phyloP scores from a whole-genome alignment of 1,140 invertebrate genomes.

The Homalodisca vitripennis region DNA sequence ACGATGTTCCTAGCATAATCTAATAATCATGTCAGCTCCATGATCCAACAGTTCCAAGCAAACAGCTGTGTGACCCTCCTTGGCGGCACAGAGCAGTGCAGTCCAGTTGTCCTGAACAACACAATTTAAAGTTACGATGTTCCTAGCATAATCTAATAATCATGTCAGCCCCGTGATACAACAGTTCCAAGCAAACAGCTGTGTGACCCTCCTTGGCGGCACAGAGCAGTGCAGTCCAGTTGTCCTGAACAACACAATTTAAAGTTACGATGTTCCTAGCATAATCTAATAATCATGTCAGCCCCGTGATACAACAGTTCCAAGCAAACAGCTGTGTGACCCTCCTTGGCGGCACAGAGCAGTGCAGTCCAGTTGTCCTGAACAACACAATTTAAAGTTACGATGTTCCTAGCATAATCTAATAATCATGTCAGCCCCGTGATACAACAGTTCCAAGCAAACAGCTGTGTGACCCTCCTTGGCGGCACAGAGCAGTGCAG shows the following conservation, averaged over 20 bases:
- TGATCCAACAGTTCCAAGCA: conserved; percentile 82
- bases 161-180: conserved; percentile 86
- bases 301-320: conserved; percentile 87
- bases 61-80: conserved; percentile 83
- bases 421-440: conserved; percentile 82
- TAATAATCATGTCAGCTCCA: conserved; percentile 80
- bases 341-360: conserved; percentile 87
- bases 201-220: conserved; percentile 87
- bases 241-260: conserved; percentile 72
- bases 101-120: conserved; percentile 86
- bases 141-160: too few relatives aligned
- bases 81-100: conserved; percentile 84
- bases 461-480: conserved; percentile 86
- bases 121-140: too few relatives aligned
- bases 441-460: conserved; percentile 79
- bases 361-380: conserved; percentile 92
- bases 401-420: too few relatives aligned
- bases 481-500: conserved; percentile 82
- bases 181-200: conserved; percentile 75
- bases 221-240: conserved; percentile 89
- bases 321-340: conserved; percentile 76
- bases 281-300: too few relatives aligned
- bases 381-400: too few relatives aligned
- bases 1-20: too few relatives aligned
- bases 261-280: too few relatives aligned